Conservation (phyloP, 1,140 invertebrate species). For the Heliconius congener region DNA sequence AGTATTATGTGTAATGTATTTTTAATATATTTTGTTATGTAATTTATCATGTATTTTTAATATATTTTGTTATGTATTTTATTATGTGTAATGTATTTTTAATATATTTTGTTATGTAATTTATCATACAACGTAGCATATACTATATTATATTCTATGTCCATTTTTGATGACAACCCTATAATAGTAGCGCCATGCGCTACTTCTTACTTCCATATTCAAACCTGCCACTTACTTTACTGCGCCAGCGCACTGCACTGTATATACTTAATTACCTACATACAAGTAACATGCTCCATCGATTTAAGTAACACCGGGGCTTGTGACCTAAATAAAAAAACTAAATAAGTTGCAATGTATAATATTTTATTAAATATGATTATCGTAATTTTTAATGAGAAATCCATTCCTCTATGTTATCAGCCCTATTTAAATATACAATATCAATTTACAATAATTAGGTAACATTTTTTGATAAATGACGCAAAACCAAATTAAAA, state of each 20-base stretch:
- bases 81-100: too few relatives aligned
- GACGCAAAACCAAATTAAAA: constrained; percentile 24
- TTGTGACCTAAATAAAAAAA: constrained; percentile 39
- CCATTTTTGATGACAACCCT: constrained; percentile 37
- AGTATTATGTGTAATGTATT: too few relatives aligned
- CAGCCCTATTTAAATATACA: not conserved
- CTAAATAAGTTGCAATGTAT: not conserved
- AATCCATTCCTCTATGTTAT: not conserved
- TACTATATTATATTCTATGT: not conserved
- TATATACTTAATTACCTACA: constrained; percentile 64
- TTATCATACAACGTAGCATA: too few relatives aligned
- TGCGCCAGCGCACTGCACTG: constrained; percentile 60
- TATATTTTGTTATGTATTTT: too few relatives aligned
- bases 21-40: too few relatives aligned
- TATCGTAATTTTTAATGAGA: not conserved
- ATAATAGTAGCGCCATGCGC: constrained; percentile 33
- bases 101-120: too few relatives aligned
- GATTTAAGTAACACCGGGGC: constrained; percentile 35
- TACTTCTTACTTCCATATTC: constrained; percentile 65
- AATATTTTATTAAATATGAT: not conserved
- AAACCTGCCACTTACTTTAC: constrained; percentile 67
- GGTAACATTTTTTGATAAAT: constrained; percentile 12
- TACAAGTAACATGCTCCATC: constrained; percentile 31
- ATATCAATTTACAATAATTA: not conserved
- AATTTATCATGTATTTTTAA: too few relatives aligned